Evolutionary conservation across 2,888 invertebrate genomes (phyloP), one percentile per base, ranked within the genome.

Genomic region (Spialia ferax): DNA sequence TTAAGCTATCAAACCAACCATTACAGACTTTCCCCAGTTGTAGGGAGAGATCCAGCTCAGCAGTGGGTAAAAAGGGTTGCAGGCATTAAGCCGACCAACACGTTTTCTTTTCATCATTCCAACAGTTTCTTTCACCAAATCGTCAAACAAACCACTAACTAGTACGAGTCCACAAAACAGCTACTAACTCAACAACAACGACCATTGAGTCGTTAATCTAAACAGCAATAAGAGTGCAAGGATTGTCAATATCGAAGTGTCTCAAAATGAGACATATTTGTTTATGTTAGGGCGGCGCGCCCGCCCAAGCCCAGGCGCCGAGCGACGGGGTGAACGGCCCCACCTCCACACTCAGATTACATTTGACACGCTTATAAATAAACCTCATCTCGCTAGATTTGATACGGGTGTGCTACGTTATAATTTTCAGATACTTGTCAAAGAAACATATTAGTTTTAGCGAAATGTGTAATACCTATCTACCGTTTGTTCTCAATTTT

Each of bases 321-420:
- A 75, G 74, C 76, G 74, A 75, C 75, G 77, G 75, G 88, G 85
- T 90, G 87, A 79, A 80, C 75, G 87, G 80, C 86, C 89, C 77
- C 73, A 71, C 77, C 74, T 75, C 76, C 78, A 66, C 72, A 69
- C 63, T 69, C 71, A 69, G 70, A 74, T 72, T 70, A 71, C 71
- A 71, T 72, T 70, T 71, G 70, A 70, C 67, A 75, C 57, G 67
- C 59, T 54, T 66, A 66, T 66, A 59, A 69, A 65, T 65, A 65
- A 69, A 57, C 69, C 45, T 35, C 69, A 63, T 63, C 69, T 22
- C 62, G 55, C 62, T 59, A 63, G 54, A 63, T 59, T 59, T 42
- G 13, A 63, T 69, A 50, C 32, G 57, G 32, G 55, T 15, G 48
- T 32, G 15, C 26, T 26, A 48, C 23, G 50, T 32, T 50, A 13